These are phyloP conservation scores for Ellobius talpinus DNA, from an alignment of 2,113 vertebrate species.

Conservation along the genomic window DNA sequence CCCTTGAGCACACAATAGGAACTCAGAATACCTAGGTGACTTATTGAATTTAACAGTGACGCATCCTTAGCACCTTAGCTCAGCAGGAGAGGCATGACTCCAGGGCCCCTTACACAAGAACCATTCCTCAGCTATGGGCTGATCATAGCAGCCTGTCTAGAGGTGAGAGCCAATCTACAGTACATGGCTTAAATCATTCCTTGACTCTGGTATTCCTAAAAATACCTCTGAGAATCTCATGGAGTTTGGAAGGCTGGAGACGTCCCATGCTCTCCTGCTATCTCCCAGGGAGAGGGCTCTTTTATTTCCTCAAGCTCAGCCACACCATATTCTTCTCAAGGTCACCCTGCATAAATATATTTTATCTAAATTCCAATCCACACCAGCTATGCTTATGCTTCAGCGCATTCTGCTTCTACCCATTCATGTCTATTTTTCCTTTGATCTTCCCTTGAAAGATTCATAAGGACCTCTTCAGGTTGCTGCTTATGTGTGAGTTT, in stretches of 20 bases:
- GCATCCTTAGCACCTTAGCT: not conserved
- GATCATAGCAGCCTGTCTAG: not conserved
- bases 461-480: slow-evolving; percentile 73
- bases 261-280: not conserved
- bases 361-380: slow-evolving; percentile 72
- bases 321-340: not conserved
- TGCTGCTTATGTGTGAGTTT: slow-evolving; percentile 51
- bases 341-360: slow-evolving; percentile 4
- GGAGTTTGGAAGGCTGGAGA: not conserved
- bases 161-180: not conserved
- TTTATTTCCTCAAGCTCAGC: not conserved
- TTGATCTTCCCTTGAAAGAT: slow-evolving; percentile 81
- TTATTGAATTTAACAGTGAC: not conserved
- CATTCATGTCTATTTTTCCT: slow-evolving; percentile 73
- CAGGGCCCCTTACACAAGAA: not conserved
- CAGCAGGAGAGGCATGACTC: not conserved
- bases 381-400: not conserved
- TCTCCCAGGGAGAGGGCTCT: not conserved
- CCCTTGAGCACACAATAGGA: not conserved
- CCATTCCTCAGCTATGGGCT: not conserved
- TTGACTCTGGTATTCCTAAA: not conserved
- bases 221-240: not conserved
- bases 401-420: slow-evolving; percentile 56
- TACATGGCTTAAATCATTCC: not conserved
- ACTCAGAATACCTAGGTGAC: not conserved